phyloP scores from a whole-genome alignment of 2,113 vertebrate genomes.

The Mohoua ochrocephala region DNA sequence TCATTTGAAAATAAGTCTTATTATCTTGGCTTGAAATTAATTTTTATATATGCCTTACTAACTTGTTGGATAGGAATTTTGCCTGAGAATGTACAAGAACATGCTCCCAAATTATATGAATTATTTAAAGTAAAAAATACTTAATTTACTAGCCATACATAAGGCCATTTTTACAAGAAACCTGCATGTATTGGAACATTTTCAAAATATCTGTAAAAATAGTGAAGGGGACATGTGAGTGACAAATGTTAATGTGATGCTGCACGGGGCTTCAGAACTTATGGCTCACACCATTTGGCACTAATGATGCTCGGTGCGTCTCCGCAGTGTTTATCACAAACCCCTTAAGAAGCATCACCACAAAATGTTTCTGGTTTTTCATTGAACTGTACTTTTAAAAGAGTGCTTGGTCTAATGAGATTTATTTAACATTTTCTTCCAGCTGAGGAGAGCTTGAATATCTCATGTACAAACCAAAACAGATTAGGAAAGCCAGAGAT shows the following conservation, averaged over 20 bases:
- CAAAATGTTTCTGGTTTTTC: not conserved
- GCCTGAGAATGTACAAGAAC: not conserved
- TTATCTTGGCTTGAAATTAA: constrained; percentile 21
- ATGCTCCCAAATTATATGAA: not conserved
- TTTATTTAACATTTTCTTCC: not conserved
- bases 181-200: not conserved
- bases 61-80: not conserved
- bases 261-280: not conserved
- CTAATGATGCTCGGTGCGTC: not conserved
- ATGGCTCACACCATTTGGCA: not conserved
- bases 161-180: not conserved
- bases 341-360: not conserved
- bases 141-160: not conserved
- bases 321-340: not conserved
- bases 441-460: not conserved
- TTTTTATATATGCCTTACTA: not conserved
- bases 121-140: not conserved
- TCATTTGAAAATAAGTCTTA: not conserved
- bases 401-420: not conserved
- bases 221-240: not conserved
- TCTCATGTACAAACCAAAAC: not conserved
- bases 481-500: not conserved
- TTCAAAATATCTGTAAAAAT: not conserved
- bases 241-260: not conserved
- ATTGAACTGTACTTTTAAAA: not conserved